These are phyloP conservation scores for Xyrauchen texanus DNA, from an alignment of 2,113 vertebrate species.

Conservation along the genomic window DNA sequence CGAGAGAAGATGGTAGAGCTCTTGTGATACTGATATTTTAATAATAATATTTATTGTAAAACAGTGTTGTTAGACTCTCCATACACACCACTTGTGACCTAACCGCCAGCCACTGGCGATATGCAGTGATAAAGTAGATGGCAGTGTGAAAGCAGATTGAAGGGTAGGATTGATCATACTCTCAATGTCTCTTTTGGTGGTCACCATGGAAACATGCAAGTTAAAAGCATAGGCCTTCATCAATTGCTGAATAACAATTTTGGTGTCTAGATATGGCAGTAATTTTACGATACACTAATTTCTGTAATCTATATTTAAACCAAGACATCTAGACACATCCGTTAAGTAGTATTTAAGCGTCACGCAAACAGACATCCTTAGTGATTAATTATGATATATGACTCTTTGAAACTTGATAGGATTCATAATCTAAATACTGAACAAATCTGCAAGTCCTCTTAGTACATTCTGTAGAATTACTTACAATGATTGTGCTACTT, in stretches of 20 bases:
- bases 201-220: not conserved
- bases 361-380: not conserved
- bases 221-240: not conserved
- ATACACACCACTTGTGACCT: too few relatives aligned
- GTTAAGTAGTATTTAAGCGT: not conserved
- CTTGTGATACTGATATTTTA: too few relatives aligned
- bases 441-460: not conserved
- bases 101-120: too few relatives aligned
- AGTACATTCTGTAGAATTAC: not conserved
- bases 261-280: conserved; percentile 4
- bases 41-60: too few relatives aligned
- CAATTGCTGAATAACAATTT: conserved; percentile 4
- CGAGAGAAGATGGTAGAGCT: too few relatives aligned
- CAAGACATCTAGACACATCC: not conserved
- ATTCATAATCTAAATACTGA: not conserved
- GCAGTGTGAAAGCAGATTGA: too few relatives aligned
- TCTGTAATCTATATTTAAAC: not conserved
- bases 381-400: too few relatives aligned
- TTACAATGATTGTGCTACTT: not conserved
- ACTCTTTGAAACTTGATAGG: not conserved
- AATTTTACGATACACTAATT: not conserved
- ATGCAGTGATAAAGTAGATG: too few relatives aligned
- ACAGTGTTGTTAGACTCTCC: too few relatives aligned
- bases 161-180: not conserved
- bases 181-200: not conserved